phyloP scores from a whole-genome alignment of 2,113 vertebrate species.

The Pyxicephalus adspersus region DNA sequence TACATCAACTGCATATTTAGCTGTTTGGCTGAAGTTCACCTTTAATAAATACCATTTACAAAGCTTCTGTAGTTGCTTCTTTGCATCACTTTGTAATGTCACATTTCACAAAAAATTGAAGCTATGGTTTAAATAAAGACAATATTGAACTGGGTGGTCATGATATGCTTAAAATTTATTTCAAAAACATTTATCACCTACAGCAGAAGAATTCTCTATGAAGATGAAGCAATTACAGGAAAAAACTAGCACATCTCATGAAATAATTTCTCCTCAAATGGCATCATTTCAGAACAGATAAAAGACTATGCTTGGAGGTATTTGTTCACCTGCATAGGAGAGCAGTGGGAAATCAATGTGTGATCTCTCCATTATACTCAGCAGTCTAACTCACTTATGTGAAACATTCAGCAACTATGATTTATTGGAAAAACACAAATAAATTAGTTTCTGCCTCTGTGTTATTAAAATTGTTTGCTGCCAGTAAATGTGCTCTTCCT shows the following conservation, averaged over 20 bases:
- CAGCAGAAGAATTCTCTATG: neutral
- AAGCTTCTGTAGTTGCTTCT: too few species aligned
- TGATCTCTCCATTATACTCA: neutral
- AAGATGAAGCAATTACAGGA: neutral
- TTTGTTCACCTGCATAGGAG: conserved; percentile 4
- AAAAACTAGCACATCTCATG: neutral
- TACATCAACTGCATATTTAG: too few species aligned
- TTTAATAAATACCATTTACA: too few species aligned
- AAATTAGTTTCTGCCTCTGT: conserved; percentile 21
- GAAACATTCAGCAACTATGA: conserved; percentile 25
- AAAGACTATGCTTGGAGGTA: neutral
- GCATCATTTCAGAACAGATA: conserved; percentile 1
- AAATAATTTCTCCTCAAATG: neutral
- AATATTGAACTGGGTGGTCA: too few species aligned
- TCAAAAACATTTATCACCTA: too few species aligned
- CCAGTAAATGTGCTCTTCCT: neutral
- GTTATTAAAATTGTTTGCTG: conserved; percentile 33
- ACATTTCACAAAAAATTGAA: too few species aligned
- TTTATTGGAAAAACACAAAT: conserved; percentile 33
- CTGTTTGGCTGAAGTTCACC: too few species aligned
- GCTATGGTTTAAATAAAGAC: too few species aligned
- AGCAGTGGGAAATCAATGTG: conserved; percentile 19
- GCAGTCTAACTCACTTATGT: conserved; percentile 24
- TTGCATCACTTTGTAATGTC: too few species aligned
- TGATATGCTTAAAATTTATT: too few species aligned